Base-by-base conservation (phyloP, 1,140 invertebrate genomes). In the Physella acuta region DNA sequence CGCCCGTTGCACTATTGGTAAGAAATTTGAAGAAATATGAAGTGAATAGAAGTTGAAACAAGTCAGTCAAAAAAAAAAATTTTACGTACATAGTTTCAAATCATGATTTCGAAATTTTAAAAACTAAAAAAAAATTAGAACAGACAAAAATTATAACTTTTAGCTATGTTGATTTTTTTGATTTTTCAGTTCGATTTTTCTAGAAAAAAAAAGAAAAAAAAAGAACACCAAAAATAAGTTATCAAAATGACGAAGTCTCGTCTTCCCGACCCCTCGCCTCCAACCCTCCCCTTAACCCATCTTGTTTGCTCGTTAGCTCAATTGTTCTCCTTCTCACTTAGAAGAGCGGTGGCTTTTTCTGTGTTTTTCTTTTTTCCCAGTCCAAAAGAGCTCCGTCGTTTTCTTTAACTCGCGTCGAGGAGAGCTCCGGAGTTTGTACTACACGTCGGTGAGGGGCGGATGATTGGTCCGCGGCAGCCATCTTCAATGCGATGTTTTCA, bases 251-350 rank as follows among this genome's bases (percentile, higher is more conserved):
- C 36, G 59, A 61, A 61, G 34, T 61, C 59, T 61, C 59, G 59
- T 61, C 11, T 2, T 36, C n/a, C n/a, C n/a, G n/a, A 2, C 1
- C 4, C 56, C 56, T 2, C 8, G 30, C 14, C 36, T 61, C 39
- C 39, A 44, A 44, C 20, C 39, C 39, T 44, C 39, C 39, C 20
- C 39, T 44, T 44, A 44, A 44, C 8, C 20, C 8, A 20, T 20
- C 39, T 11, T 61, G 30, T 61, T 39, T 61, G 59, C 59, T 61
- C 59, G 59, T 61, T 61, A 61, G 59, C n/a, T 61, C 37, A n/a
- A 61, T 61, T 61, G 59, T 61, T 44, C 59, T 37, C 34, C 59
- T n/a, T 36, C 37, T 37, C 39, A 16, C 36, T 20, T 24, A 36
- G 36, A 28, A 61, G 59, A 61, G 36, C 59, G 26, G 30, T 34